Base-by-base conservation (phyloP, 2,113 vertebrate species). In the Ursus arctos region DNA sequence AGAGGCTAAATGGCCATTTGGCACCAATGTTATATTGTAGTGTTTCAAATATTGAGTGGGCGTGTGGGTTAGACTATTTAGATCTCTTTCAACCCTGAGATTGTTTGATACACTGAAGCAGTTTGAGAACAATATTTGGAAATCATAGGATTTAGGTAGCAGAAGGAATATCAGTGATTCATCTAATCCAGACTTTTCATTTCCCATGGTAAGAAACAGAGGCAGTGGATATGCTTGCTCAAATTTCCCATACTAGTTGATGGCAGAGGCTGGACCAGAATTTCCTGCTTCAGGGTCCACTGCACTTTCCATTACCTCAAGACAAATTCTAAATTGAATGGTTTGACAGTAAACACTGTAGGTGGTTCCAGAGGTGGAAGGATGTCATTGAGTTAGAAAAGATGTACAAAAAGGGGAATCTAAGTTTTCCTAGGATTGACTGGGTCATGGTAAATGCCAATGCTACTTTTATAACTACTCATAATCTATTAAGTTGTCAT, bases 321-420 rank as follows among this genome's bases (percentile, higher is more conserved):
- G 84, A 59, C 90, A 90, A 95, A 67, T 79, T 97, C 88, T 87
- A 94, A 97, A 90, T 83, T 19, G 43, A 69, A 87, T 94, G 22
- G 24, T 83, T 92, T 59, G 67, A 40, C 47, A 43, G 40, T 95
- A 96, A 95, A 65, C 24, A 95, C 47, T 86, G 31, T 80, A 95
- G 74, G 28, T 63, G 40, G 49, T 92, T 98, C 74, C n/a, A 82
- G 53, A 72, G n/a, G 33, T 77, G 14, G 65, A 10, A 86, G 18
- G 53, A 84, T 92, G 15, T 61, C 83, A 83, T 21, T 89, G 67
- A 82, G 3, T 61, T 85, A 96, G 63, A 65, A 95, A 94, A 94
- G 21, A 22, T 51, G 95, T 74, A 24, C 31, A 83, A 33, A 87
- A 92, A 74, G 2, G 26, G 15, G 2, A 16, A 77, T 43, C 6